Conservation (phyloP, 2,888 invertebrate species). For the Crematogaster levior region DNA sequence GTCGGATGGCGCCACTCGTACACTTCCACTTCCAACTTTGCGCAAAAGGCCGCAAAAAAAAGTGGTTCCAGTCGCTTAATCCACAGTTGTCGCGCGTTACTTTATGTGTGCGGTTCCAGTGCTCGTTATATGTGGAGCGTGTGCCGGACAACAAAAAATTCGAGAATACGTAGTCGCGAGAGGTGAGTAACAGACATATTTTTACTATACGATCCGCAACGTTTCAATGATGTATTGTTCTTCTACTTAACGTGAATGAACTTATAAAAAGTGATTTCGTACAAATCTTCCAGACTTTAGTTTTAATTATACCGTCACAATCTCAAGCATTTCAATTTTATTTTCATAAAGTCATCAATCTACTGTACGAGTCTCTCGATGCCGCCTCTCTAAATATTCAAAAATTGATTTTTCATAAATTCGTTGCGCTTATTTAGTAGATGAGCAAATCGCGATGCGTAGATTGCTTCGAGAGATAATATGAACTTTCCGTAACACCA, state of each 20-base stretch:
- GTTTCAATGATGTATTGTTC: not conserved
- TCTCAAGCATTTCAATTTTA: not conserved
- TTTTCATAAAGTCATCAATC: not conserved
- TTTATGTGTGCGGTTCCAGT: not conserved
- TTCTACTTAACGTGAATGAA: too few species aligned
- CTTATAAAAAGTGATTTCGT: not conserved
- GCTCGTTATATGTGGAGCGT: not conserved
- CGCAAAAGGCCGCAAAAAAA: not conserved
- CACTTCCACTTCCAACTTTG: not conserved
- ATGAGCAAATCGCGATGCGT: too few species aligned
- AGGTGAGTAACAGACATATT: not conserved
- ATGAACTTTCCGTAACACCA: not conserved
- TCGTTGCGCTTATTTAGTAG: not conserved
- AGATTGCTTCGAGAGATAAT: not conserved
- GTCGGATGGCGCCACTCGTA: slow-evolving; percentile 1
- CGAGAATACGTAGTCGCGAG: not conserved
- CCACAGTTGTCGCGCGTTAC: slow-evolving; percentile 24
- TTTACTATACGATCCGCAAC: not conserved
- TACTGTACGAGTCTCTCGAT: not conserved
- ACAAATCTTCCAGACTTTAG: not conserved
- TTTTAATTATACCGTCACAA: not conserved
- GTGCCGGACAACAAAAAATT: not conserved
- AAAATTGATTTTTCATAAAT: not conserved
- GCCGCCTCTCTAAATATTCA: not conserved
- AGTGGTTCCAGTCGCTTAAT: slow-evolving; percentile 50